phyloP scores from a whole-genome alignment of 2,888 invertebrate species.

The Tanypteryx hageni region DNA sequence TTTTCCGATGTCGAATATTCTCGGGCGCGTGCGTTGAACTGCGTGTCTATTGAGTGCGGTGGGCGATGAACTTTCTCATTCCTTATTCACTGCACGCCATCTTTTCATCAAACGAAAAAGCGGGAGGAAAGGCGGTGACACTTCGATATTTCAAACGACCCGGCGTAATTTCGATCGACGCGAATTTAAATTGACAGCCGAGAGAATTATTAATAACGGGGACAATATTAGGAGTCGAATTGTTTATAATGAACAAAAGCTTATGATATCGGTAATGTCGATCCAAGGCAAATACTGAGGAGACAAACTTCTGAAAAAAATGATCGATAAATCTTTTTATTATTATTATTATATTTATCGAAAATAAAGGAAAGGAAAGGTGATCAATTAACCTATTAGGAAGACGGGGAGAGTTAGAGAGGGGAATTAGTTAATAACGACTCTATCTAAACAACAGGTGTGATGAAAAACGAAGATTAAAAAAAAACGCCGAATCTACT shows the following conservation, averaged over 20 bases:
- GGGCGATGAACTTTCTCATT: constrained; percentile 15
- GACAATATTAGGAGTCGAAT: not conserved
- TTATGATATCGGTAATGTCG: no score
- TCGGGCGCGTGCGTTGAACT: not conserved
- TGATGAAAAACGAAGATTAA: no score
- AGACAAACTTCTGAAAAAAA: no score
- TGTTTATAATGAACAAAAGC: not conserved
- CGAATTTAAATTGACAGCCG: not conserved
- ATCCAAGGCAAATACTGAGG: no score
- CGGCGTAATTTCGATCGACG: not conserved
- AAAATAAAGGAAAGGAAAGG: no score
- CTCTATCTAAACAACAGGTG: no score
- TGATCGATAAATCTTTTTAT: no score
- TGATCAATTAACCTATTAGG: no score
- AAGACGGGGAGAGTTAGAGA: no score
- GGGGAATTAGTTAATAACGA: no score
- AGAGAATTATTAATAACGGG: not conserved
- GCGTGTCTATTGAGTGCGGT: not conserved
- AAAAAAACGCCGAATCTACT: no score
- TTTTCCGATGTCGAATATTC: not conserved
- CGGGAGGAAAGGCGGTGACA: not conserved
- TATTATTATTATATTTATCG: no score
- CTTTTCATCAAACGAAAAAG: not conserved
- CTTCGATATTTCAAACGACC: not conserved
- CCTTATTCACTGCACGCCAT: not conserved